Conservation (phyloP, 2,113 vertebrate genomes). For the Pandion haliaetus region DNA sequence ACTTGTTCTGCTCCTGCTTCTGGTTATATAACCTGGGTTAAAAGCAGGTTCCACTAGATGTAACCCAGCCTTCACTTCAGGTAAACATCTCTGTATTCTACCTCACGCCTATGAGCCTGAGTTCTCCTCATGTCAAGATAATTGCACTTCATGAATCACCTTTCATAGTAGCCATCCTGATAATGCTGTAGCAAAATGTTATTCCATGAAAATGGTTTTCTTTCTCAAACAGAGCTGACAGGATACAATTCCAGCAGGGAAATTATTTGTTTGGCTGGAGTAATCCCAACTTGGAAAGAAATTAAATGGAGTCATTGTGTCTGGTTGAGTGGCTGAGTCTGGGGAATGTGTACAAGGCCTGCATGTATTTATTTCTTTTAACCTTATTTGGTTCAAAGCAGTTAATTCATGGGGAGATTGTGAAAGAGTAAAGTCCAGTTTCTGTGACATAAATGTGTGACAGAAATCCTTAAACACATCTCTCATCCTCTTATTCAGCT, state of each 20-base stretch:
- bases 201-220: background rate
- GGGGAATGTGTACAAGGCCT: background rate
- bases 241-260: background rate
- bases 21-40: background rate
- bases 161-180: background rate
- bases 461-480: background rate
- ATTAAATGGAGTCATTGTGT: background rate
- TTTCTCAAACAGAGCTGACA: background rate
- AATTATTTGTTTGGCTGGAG: background rate
- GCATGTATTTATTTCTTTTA: background rate
- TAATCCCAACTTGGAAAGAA: background rate
- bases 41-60: background rate
- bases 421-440: background rate
- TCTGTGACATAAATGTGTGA: background rate
- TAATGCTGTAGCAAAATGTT: background rate
- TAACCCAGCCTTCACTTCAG: background rate
- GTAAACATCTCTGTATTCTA: fast-evolving
- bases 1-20: background rate
- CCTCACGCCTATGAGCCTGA: background rate
- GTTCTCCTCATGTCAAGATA: background rate
- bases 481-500: background rate
- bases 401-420: background rate
- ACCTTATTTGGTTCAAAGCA: background rate
- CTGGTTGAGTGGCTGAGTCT: background rate
- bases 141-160: background rate